These are phyloP conservation scores for Drosophila ercepeae DNA, from an alignment of 1,140 invertebrate genomes.

Conservation along the genomic window DNA sequence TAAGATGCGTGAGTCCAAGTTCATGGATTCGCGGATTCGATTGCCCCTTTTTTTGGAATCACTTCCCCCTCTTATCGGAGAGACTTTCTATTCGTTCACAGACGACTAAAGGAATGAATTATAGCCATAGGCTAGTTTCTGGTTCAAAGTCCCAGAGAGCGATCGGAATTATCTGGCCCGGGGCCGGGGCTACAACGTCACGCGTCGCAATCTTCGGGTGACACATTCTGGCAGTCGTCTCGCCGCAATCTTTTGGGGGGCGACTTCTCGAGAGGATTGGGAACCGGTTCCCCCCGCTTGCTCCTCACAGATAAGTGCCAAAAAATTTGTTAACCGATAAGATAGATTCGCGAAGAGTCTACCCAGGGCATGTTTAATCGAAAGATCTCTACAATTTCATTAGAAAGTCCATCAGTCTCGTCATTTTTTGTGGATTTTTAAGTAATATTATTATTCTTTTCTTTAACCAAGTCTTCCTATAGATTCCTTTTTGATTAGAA, in stretches of 20 bases:
- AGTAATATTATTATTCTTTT: not conserved
- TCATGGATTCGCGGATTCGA: constrained; percentile 33
- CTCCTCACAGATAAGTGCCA: constrained; percentile 40
- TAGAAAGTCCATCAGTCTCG: too few species aligned
- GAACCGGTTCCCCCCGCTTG: constrained; percentile 53
- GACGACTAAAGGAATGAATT: constrained; percentile 13
- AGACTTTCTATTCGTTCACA: constrained; percentile 39
- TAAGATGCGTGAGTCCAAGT: constrained; percentile 53
- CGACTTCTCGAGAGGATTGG: constrained; percentile 10
- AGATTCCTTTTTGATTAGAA: not conserved
- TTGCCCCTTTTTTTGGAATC: too few species aligned
- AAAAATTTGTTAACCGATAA: constrained; percentile 44
- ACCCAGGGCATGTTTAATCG: not conserved
- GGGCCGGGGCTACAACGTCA: constrained; percentile 53
- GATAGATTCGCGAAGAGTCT: too few species aligned
- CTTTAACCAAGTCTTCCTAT: not conserved
- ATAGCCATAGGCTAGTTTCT: constrained; percentile 40
- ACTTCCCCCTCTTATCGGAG: constrained; percentile 47
- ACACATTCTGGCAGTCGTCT: constrained; percentile 57
- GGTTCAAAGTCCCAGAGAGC: constrained; percentile 67
- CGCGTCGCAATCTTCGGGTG: constrained; percentile 55
- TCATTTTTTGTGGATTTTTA: too few species aligned
- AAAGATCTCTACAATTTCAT: too few species aligned
- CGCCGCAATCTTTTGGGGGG: constrained; percentile 17
- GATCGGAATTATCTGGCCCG: constrained; percentile 63